Evolutionary conservation across 1,140 invertebrate species (phyloP).

Genomic region (Papilio polyxenes): DNA sequence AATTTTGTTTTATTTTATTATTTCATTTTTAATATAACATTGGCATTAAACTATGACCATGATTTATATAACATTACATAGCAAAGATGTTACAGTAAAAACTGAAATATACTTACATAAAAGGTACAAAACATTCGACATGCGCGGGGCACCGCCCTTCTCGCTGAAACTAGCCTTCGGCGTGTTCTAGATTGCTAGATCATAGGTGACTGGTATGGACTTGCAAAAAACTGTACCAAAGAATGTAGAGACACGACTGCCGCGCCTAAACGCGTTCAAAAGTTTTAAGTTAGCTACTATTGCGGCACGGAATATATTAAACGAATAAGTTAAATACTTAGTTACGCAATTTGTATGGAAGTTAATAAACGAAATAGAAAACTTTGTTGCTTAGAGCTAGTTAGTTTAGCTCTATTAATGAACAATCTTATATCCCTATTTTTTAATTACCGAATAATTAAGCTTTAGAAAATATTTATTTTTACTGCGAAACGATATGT

Average conservation of each 20-base stretch:
- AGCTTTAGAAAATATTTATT: too few species aligned
- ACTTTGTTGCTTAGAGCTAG: neutral
- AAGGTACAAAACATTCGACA: conserved; percentile 23
- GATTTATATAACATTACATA: neutral
- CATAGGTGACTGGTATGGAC: conserved; percentile 23
- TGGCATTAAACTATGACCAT: neutral
- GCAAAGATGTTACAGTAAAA: conserved; percentile 4
- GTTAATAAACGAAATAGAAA: neutral
- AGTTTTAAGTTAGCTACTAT: conserved; percentile 21
- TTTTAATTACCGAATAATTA: too few species aligned
- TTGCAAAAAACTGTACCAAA: neutral
- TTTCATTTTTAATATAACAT: neutral
- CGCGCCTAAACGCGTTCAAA: conserved; percentile 24
- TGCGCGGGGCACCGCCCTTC: neutral
- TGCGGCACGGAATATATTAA: conserved; percentile 9
- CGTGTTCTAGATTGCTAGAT: conserved; percentile 28
- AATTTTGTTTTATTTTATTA: neutral
- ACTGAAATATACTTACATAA: conserved; percentile 4
- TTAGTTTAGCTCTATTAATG: neutral
- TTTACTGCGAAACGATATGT: too few species aligned
- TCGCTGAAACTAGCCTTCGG: conserved; percentile 1
- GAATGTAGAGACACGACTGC: conserved; percentile 25
- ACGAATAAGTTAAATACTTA: neutral
- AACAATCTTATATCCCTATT: neutral
- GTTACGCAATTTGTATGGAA: conserved; percentile 10